Evolutionary conservation across 2,888 invertebrate species (phyloP).

Genomic region (Metalampra italica): DNA sequence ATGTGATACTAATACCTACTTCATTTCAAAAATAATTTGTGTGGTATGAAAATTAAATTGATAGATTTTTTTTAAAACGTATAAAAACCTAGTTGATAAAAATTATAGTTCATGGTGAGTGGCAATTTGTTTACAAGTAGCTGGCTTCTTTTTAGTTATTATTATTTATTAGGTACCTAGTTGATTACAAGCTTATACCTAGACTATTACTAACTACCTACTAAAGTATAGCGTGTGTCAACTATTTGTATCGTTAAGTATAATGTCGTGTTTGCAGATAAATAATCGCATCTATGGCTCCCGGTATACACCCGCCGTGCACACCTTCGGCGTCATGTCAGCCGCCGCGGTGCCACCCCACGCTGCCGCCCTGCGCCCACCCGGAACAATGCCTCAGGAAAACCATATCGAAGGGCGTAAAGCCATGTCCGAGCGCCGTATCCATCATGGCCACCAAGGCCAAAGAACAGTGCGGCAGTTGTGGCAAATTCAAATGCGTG

Average conservation of each 20-base stretch:
- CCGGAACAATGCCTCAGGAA: conserved; percentile 56
- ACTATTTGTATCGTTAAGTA: neutral
- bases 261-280: conserved; percentile 2
- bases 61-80: too few relatives aligned
- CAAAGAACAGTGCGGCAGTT: conserved; percentile 40
- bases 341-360: conserved; percentile 58
- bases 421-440: conserved; percentile 57
- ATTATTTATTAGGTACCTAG: neutral
- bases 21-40: too few relatives aligned
- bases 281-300: conserved; percentile 39
- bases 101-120: conserved; percentile 28
- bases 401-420: conserved; percentile 44
- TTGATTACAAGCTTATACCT: neutral
- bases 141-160: conserved; percentile 37
- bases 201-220: neutral
- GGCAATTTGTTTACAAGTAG: conserved; percentile 38
- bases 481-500: conserved; percentile 36
- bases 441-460: conserved; percentile 59
- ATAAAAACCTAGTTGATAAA: too few relatives aligned
- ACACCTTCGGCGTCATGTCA: conserved; percentile 58
- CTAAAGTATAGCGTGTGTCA: neutral
- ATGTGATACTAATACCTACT: too few relatives aligned
- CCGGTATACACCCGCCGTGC: conserved; percentile 59
- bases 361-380: conserved; percentile 51
- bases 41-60: too few relatives aligned